These are phyloP conservation scores for Eidolon helvum DNA, from an alignment of 2,113 vertebrate genomes.

Conservation along the genomic window DNA sequence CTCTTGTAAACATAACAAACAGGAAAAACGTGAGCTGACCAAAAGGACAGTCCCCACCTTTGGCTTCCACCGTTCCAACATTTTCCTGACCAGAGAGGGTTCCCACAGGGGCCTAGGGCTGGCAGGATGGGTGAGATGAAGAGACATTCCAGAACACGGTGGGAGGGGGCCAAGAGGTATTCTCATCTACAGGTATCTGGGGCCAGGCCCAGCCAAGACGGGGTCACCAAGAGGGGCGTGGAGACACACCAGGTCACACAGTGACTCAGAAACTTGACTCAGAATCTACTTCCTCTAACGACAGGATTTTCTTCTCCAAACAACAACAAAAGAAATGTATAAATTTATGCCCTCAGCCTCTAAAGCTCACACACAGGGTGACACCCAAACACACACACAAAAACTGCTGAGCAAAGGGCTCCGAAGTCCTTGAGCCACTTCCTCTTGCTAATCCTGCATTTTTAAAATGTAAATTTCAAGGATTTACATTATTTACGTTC, in stretches of 20 bases:
- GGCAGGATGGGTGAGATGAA: neutral
- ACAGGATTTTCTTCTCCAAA: neutral
- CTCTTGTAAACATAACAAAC: neutral
- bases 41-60: neutral
- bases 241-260: neutral
- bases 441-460: neutral
- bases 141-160: rapidly evolving
- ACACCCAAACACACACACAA: rapidly evolving
- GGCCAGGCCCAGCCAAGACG: neutral
- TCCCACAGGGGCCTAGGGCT: neutral
- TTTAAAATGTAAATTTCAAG: neutral
- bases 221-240: neutral
- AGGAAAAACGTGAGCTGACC: neutral
- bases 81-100: neutral
- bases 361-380: neutral
- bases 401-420: neutral
- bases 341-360: neutral
- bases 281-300: neutral
- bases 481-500: neutral
- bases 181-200: neutral
- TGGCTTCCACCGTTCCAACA: neutral
- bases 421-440: neutral
- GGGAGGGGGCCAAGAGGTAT: too few relatives aligned
- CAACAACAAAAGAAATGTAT: neutral
- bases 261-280: too few relatives aligned